Evolutionary conservation across 2,888 invertebrate species (phyloP), one percentile per base, ranked within the genome.

Genomic region (Lissonota sp.): DNA sequence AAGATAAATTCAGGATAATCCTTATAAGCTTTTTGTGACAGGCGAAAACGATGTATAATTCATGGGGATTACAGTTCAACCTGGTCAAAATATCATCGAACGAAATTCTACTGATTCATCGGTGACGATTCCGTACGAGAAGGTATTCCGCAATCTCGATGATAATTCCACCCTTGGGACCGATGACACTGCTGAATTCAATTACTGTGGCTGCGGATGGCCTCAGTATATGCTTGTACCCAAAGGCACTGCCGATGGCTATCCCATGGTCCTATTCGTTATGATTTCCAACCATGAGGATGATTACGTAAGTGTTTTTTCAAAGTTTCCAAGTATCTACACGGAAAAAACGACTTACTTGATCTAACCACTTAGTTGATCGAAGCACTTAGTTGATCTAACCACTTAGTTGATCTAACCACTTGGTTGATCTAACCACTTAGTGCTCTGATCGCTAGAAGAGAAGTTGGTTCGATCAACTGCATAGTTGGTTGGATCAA

Each of bases 141-240:
- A 96, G 78, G 97, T 96, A 0, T 98, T 97, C 95, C 94, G 96
- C 10, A 94, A 95, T 90, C 90, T 96, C 86, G 96, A 96, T 85
- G 87, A 90, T 1, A 93, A 92, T 70, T 93, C 96, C 0, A 95
- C 96, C 0, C 92, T 93, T 14, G 94, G 93, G 0, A 94, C 94
- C 57, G 92, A 93, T 0, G 84, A 93, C 72, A 92, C 92, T 5
- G 93, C 16, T 12, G 44, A 94, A 85, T 96, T 96, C 93, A 96
- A 96, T 93, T 97, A 96, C 94, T 98, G 97, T 93, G 97, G 97
- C 79, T 98, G 97, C 88, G 97, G 97, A 66, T 97, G 97, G 97
- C 97, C 97, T 0, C 95, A 97, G 81, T 97, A 97, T 92, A 94
- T 97, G 94, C 93, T 97, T 5, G 84, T 97, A 44, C 96, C 97